phyloP scores from a whole-genome alignment of 1,140 invertebrate species.

The Muscidifurax raptorellus region DNA sequence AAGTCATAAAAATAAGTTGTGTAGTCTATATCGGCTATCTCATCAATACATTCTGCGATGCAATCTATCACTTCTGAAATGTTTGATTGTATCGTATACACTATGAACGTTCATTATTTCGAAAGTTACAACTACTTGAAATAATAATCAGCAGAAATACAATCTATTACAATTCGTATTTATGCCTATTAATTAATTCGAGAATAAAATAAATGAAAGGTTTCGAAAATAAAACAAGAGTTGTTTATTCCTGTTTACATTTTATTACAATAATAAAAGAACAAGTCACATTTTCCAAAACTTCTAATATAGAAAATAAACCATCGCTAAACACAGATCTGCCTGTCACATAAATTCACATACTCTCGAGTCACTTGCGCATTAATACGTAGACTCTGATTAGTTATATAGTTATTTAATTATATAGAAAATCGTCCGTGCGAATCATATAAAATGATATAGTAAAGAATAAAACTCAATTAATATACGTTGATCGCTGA shows the following conservation, averaged over 20 bases:
- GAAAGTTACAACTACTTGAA: no score
- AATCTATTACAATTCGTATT: no score
- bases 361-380: constrained; percentile 24
- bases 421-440: constrained; percentile 3
- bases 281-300: constrained; percentile 40
- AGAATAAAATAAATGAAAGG: no score
- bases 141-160: no score
- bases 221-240: constrained; percentile 11
- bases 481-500: neutral
- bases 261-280: constrained; percentile 54
- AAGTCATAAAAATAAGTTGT: no score
- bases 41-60: no score
- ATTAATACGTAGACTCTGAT: neutral
- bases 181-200: no score
- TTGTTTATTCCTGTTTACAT: constrained; percentile 47
- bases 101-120: no score
- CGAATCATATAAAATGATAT: neutral
- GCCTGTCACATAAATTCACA: constrained; percentile 37
- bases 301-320: constrained; percentile 47
- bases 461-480: no score
- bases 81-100: no score
- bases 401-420: constrained; percentile 1
- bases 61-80: no score
- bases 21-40: no score
- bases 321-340: constrained; percentile 38